phyloP scores from a whole-genome alignment of 2,113 vertebrate species.

The Narcine bancroftii region DNA sequence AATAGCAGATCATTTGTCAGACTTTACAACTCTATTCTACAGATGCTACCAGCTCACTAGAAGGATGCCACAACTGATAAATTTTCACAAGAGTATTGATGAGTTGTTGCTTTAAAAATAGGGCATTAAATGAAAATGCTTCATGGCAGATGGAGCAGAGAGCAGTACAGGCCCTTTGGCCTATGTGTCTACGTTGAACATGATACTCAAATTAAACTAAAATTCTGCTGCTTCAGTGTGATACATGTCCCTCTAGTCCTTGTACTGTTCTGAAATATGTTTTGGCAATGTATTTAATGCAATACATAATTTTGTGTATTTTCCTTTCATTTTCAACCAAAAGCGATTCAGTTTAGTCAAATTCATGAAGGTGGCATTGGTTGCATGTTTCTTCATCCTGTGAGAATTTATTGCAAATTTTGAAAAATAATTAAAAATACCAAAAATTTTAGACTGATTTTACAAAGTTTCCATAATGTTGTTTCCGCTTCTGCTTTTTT shows the following conservation, averaged over 20 bases:
- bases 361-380: neutral
- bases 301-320: neutral
- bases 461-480: neutral
- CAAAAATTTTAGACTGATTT: neutral
- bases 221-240: too few species aligned
- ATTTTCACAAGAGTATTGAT: neutral
- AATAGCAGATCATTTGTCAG: neutral
- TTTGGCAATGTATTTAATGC: neutral
- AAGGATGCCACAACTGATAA: neutral
- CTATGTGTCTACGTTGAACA: too few species aligned
- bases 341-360: neutral
- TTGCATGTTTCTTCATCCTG: slow-evolving; percentile 7
- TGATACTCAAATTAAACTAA: too few species aligned
- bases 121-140: neutral
- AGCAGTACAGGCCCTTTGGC: too few species aligned
- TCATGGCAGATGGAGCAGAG: too few species aligned
- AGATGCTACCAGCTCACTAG: neutral
- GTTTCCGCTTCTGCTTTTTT: neutral
- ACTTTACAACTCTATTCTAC: neutral
- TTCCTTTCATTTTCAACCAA: neutral
- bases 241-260: too few species aligned
- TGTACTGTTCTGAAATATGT: neutral
- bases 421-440: neutral
- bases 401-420: neutral
- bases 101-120: neutral